These are phyloP conservation scores for Lophochroa leadbeateri DNA, from an alignment of 2,113 vertebrate species.

Conservation along the genomic window DNA sequence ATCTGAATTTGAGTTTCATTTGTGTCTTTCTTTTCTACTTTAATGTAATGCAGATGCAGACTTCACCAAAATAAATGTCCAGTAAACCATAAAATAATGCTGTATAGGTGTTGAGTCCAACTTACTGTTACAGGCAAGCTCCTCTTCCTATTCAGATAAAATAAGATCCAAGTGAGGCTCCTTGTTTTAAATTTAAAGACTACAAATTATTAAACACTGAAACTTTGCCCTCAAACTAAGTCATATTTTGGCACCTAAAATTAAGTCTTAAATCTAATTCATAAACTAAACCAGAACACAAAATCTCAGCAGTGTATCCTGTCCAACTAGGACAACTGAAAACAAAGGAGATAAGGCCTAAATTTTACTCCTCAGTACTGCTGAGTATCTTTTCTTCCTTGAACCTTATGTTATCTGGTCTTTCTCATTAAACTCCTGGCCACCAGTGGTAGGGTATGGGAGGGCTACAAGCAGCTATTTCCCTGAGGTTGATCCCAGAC, in stretches of 20 bases:
- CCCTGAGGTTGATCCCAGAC: neutral
- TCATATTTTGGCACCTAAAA: constrained; percentile 8
- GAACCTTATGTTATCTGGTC: neutral
- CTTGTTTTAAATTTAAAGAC: constrained; percentile 37
- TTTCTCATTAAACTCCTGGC: neutral
- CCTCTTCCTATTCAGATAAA: constrained; percentile 23
- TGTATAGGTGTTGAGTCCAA: constrained; percentile 50
- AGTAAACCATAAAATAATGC: constrained; percentile 64
- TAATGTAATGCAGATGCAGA: constrained; percentile 58
- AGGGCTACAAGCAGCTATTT: neutral
- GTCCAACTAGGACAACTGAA: neutral
- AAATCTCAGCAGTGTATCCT: neutral
- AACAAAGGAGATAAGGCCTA: neutral
- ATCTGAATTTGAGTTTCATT: constrained; percentile 63
- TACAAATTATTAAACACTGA: neutral
- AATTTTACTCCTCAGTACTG: neutral
- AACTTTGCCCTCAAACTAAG: constrained; percentile 5
- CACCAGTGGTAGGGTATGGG: neutral
- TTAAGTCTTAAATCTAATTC: neutral
- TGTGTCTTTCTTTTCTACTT: constrained; percentile 58
- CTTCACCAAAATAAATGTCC: constrained; percentile 46
- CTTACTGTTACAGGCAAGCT: constrained; percentile 30
- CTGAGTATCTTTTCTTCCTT: neutral
- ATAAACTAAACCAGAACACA: neutral
- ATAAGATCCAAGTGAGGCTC: neutral